Evolutionary conservation across 2,797 vertebrate genomes (phyloP), one percentile per base, ranked within the genome.

Genomic region (Poliocrania exsul): DNA sequence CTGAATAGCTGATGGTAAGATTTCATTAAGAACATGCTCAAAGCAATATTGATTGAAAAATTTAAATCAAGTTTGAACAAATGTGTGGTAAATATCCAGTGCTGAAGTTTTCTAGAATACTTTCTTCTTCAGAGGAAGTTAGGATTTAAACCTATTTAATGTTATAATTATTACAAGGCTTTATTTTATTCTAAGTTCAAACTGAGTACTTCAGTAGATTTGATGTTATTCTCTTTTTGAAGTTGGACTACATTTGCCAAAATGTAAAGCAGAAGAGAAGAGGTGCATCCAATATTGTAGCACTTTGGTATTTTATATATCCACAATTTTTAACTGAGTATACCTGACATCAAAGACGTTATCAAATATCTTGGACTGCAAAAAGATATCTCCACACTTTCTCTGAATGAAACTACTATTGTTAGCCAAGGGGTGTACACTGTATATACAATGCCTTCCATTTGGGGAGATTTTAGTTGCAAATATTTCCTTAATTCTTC

Each of bases 11-110:
- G 38, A 33, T 3, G 3, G 35, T 49, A 71, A 73, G 28, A 51
- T 73, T 24, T 92, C 79, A 37, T 25, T 10, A 62, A 24, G 42
- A 40, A 47, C 7, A 5, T 53, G 9, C 19, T 90, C 54, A 72
- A 81, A 84, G 37, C 14, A 29, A 5, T 60, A 79, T 40, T 74
- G 58, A 92, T 53, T 84, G 70, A 90, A 93, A 86, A 6, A 81
- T 83, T 95, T 73, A 79, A 91, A 87, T 56, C 19, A 77, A 49
- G 50, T 33, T n/a, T 75, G 37, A 89, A 92, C 28, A 95, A 79
- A 81, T 9, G 38, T 86, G 18, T 60, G 6, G 44, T 73, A 88
- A 79, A 84, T 92, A 73, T 33, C 50, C 38, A 40, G 19, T 42
- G 16, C 8, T 58, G 10, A n/a, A 62, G 16, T 57, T 49, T 62